Conservation (phyloP, 2,888 invertebrate genomes). For the Cecidostiba fungosa region DNA sequence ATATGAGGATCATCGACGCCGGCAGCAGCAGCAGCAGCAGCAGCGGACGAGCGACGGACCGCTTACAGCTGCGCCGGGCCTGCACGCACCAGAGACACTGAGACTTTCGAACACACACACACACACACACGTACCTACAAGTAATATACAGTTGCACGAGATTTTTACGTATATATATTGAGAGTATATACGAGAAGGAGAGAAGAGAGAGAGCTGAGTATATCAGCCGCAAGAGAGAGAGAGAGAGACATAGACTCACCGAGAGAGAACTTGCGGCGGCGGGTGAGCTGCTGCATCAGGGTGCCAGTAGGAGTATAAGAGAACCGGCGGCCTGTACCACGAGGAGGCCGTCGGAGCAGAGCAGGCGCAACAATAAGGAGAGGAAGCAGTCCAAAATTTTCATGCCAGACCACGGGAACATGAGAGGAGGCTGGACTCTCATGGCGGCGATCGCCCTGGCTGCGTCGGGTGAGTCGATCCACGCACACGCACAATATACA, state of each 20-base stretch:
- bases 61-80: background rate
- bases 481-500: conserved; percentile 13
- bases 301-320: too few relatives aligned
- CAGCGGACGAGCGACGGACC: conserved; percentile 13
- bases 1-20: conserved; percentile 12
- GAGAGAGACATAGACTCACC: conserved; percentile 11
- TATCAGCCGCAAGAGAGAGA: background rate
- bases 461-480: conserved; percentile 77
- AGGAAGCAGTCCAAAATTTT: conserved; percentile 32
- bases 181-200: background rate
- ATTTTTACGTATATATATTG: too few relatives aligned
- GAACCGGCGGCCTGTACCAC: background rate
- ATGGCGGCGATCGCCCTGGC: conserved; percentile 80
- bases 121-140: too few relatives aligned
- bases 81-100: background rate
- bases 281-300: background rate
- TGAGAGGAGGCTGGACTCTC: conserved; percentile 77
- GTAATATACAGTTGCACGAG: background rate
- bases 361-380: background rate
- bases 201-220: background rate
- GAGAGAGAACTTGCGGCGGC: too few relatives aligned
- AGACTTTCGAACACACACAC: background rate
- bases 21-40: conserved; percentile 5
- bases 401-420: conserved; percentile 67
- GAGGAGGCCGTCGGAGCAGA: background rate